Conservation (phyloP, 2,888 invertebrate genomes). For the Zonitis immaculata region DNA sequence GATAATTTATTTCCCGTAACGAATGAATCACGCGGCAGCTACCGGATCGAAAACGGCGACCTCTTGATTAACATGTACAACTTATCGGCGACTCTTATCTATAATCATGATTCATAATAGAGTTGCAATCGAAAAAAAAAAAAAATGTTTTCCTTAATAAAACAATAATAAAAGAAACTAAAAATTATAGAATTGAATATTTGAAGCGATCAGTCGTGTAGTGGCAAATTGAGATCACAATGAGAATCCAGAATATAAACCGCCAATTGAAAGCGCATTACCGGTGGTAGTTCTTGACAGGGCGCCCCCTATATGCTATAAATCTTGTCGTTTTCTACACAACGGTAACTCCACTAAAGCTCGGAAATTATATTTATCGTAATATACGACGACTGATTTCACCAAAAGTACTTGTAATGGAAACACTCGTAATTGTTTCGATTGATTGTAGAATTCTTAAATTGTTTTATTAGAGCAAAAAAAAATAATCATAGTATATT, state of each 20-base stretch:
- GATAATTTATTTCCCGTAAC: conserved; percentile 43
- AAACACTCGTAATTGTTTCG: too few relatives aligned
- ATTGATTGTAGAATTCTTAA: too few relatives aligned
- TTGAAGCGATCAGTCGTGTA: conserved; percentile 10
- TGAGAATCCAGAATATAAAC: conserved; percentile 12
- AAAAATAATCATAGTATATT: background rate
- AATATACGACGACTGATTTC: background rate
- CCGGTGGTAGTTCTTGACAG: conserved; percentile 24
- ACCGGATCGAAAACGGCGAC: conserved; percentile 28
- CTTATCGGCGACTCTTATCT: conserved; percentile 36
- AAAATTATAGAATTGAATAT: too few relatives aligned
- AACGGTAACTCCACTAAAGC: conserved; percentile 34
- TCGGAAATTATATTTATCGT: conserved; percentile 31
- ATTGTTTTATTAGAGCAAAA: too few relatives aligned
- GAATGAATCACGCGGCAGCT: conserved; percentile 34
- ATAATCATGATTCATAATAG: conserved; percentile 2
- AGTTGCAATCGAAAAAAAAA: too few relatives aligned
- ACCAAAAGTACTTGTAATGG: background rate
- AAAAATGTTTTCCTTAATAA: too few relatives aligned
- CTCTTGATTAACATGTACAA: conserved; percentile 38
- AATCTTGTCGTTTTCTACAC: conserved; percentile 30
- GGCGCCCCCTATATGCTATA: conserved; percentile 28
- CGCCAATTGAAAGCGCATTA: conserved; percentile 29
- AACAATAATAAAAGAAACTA: too few relatives aligned
- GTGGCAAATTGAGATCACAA: conserved; percentile 7